These are phyloP conservation scores for Urocynchramus pylzowi DNA, from an alignment of 2,113 vertebrate genomes.

Conservation along the genomic window DNA sequence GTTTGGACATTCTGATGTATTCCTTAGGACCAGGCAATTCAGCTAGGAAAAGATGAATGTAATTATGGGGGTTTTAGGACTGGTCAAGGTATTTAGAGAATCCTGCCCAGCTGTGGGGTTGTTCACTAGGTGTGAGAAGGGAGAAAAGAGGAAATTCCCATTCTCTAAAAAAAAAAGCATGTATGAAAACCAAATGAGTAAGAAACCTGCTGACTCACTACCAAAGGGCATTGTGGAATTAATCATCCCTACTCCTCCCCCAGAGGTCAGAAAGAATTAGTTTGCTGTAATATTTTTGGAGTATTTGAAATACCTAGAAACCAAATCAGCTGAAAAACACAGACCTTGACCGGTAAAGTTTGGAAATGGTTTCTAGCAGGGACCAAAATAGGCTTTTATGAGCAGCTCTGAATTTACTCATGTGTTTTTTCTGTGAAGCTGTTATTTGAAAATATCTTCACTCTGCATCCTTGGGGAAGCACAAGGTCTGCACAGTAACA, in stretches of 20 bases:
- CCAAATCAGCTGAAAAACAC: not conserved
- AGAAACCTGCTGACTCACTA: slow-evolving; percentile 54
- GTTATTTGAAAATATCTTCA: not conserved
- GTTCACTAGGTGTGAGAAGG: slow-evolving; percentile 43
- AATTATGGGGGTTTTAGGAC: not conserved
- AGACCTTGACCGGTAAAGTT: not conserved
- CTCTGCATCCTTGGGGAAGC: not conserved
- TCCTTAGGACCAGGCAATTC: not conserved
- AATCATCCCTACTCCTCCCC: slow-evolving; percentile 8
- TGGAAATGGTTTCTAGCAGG: not conserved
- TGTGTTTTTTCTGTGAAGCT: fast-evolving
- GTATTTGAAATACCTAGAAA: slow-evolving; percentile 26
- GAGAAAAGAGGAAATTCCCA: slow-evolving; percentile 38
- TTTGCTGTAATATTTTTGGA: slow-evolving; percentile 11
- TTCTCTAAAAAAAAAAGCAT: not conserved
- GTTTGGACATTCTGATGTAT: not conserved
- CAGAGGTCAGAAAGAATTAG: slow-evolving; percentile 22
- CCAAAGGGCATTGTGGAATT: not conserved
- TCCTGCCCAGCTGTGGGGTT: not conserved
- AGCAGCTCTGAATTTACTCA: not conserved
- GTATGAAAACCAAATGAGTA: not conserved
- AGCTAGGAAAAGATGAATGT: not conserved
- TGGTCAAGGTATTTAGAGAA: not conserved
- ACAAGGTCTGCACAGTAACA: not conserved
- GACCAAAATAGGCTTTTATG: not conserved